Evolutionary conservation across 2,888 invertebrate species (phyloP).

Genomic region (Archips crataeganus): DNA sequence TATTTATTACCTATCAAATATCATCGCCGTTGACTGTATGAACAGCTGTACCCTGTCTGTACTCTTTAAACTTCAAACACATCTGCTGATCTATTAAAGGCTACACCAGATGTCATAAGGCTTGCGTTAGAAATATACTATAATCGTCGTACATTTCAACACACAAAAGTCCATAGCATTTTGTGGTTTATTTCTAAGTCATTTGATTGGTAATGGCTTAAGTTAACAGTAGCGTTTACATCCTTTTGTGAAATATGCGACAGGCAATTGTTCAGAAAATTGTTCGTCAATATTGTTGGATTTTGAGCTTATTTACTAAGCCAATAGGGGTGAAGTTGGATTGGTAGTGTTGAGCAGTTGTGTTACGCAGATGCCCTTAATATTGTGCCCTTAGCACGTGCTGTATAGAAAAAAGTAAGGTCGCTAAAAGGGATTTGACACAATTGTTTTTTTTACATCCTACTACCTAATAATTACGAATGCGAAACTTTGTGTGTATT

Average conservation of each 20-base stretch:
- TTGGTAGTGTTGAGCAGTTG: not conserved
- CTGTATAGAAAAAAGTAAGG: constrained; percentile 32
- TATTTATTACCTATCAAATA: no score
- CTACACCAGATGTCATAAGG: constrained; percentile 36
- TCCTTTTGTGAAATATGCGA: not conserved
- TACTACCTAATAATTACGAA: no score
- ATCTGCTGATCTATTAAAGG: constrained; percentile 37
- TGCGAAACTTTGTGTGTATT: no score
- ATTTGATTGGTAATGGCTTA: not conserved
- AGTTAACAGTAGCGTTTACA: not conserved
- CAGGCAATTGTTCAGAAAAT: constrained; percentile 10
- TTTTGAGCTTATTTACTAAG: not conserved
- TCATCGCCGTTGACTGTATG: not conserved
- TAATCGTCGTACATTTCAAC: not conserved
- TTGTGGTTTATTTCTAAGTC: not conserved
- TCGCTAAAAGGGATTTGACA: not conserved
- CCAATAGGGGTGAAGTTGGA: not conserved
- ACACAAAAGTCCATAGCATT: not conserved
- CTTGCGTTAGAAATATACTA: constrained; percentile 28
- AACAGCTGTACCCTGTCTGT: not conserved
- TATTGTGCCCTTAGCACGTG: constrained; percentile 33
- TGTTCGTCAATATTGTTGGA: not conserved
- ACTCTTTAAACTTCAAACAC: not conserved
- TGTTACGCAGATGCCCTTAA: constrained; percentile 25
- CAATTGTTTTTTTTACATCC: not conserved